Evolutionary conservation across 1,140 invertebrate genomes (phyloP), one percentile per base, ranked within the genome.

Genomic region (Brachionus sp.): DNA sequence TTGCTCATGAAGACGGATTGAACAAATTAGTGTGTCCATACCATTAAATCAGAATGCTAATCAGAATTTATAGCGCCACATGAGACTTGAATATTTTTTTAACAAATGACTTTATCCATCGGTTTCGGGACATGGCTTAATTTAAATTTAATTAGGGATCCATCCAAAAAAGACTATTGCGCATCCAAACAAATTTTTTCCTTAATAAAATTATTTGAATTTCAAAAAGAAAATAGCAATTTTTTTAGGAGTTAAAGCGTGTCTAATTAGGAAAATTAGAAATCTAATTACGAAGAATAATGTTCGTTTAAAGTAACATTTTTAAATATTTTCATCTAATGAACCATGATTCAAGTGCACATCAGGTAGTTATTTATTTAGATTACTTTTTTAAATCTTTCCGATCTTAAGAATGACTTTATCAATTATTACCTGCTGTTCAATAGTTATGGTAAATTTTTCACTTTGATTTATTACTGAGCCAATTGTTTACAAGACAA

Each of bases 301-400:
- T 19, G 35, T 37, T 37, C 66, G 66, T 70, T 37, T 39, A 39
- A 39, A 39, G 66, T n/a, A 35, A 70, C 66, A 70, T 70, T 70
- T 70, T 70, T 70, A 12, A 37, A 19, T 70, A 7, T 39, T 70
- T 70, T 39, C 12, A 33, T 16, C 12, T 70, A 70, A 70, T 39
- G 50, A 57, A 57, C 19, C 16, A 37, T 70, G 12, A n/a, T 68
- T 70, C 66, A 70, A 70, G 66, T 70, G 66, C 66, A 70, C 66
- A 70, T 39, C 66, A 70, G 66, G 66, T 70, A 70, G 66, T 70
- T 70, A 39, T 39, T 39, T 70, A n/a, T 37, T 39, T 70, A 70
- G 7, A 19, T 39, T 39, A 37, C 16, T n/a, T 39, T 70, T n/a
- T 19, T 39, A 0, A 7, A 37, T 37, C 6, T 70, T 16, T 19